Evolutionary conservation across 1,140 invertebrate species (phyloP), one percentile per base, ranked within the genome.

Genomic region (Bilobella aurantiaca): DNA sequence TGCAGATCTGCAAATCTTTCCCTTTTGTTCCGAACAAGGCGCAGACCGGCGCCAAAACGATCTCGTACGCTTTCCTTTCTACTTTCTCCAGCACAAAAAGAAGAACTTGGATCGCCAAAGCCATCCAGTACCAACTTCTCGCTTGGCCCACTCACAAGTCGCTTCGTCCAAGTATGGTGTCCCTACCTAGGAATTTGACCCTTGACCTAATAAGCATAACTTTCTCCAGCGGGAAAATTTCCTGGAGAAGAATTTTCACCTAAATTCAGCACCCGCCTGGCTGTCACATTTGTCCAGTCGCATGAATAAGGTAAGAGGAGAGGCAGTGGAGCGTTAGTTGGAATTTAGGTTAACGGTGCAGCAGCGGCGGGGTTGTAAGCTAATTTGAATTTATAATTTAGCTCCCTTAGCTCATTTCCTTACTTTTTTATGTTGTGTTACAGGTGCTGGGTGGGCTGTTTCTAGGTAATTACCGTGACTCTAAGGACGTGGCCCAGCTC

Each of bases 401-500:
- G 34, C 8, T 8, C 34, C 34, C 34, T 42, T 18, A 18, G 34
- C 8, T 42, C n/a, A 57, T 18, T 18, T 12, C 14, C 14, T 25
- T 30, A 8, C 28, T 12, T 59, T 30, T 30, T 59, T 16, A 59
- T 58, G 59, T 58, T 14, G 31, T 59, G 31, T 29, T 32, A 16
- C 77, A 93, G 90, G 89, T 93, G 66, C 82, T 93, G 72, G 85
- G 89, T 58, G 90, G 90, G 66, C 83, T 92, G 21, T 92, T 42
- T 59, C 61, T 71, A 82, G 49, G 82, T 81, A 23, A 82, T 79
- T 71, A 78, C 77, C 82, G 92, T 73, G 93, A 97, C 80, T 93
- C 93, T 21, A 96, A 95, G 78, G 93, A 96, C 79, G 76, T 84
- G 16, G 82, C 87, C 71, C 92, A 96, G 77, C 80, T 96, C 71